Percentiles rank a stretch among this genome's conserved stretches.
These are phyloP conservation scores for Drosophila lacicola DNA, from an alignment of 2,888 invertebrate species.

Conservation along the genomic window DNA sequence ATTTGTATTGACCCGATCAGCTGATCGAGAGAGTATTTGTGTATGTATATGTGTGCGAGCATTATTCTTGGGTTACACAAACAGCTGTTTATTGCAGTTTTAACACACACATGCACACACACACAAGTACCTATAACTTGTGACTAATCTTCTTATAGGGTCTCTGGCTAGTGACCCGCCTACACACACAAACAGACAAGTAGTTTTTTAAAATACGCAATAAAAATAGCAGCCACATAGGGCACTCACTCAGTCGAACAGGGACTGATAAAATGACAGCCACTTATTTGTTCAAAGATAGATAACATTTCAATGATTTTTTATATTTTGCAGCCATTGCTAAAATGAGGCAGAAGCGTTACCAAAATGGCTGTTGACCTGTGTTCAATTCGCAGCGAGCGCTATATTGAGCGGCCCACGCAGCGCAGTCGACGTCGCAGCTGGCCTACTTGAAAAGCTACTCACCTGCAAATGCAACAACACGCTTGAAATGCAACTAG, in stretches of 20 bases:
- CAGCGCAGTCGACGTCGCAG: conserved; percentile 37
- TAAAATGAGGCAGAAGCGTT: neutral
- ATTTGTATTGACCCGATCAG: conserved; percentile 61
- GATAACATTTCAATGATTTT: conserved; percentile 38
- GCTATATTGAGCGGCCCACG: conserved; percentile 50
- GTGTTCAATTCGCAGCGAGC: conserved; percentile 20
- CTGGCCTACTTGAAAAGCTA: conserved; percentile 63
- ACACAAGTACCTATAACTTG: neutral
- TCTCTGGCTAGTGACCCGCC: conserved; percentile 35
- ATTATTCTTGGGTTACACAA: conserved; percentile 24
- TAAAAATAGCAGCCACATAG: conserved; percentile 24
- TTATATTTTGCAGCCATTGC: conserved; percentile 5
- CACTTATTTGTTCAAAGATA: conserved; percentile 21
- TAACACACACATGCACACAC: neutral
- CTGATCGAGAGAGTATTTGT: conserved; percentile 56
- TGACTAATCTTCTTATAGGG: conserved; percentile 48
- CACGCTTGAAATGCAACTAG: conserved; percentile 49
- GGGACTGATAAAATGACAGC: conserved; percentile 36
- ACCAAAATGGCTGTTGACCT: conserved; percentile 55
- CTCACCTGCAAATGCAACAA: conserved; percentile 54
- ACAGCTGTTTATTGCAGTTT: conserved; percentile 47
- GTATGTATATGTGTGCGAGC: conserved; percentile 7
- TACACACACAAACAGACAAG: neutral
- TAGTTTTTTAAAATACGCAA: conserved; percentile 1
- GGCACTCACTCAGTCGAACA: neutral